A percentile compares a stretch with the other conserved stretches of the same genome.
Evolutionary conservation across 2,113 vertebrate genomes (phyloP).

Genomic region (Lagopus muta): DNA sequence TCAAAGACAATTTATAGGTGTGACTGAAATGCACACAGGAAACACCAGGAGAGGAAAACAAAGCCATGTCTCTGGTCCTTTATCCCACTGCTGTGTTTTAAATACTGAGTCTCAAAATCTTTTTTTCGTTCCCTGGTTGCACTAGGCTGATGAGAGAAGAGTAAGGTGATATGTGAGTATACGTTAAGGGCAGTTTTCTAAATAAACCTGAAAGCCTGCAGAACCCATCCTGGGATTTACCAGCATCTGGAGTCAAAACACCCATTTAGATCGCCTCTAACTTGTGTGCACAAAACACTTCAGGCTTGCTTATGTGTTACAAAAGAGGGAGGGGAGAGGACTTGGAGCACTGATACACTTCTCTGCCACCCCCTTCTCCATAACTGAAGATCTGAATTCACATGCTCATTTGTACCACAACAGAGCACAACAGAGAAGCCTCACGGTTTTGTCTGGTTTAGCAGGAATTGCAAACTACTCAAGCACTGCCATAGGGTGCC

Average conservation of each 20-base stretch:
- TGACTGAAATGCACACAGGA: neutral
- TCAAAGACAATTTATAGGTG: neutral
- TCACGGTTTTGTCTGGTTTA: neutral
- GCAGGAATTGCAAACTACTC: neutral
- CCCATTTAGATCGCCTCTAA: constrained; percentile 17
- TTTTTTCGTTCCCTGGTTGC: neutral
- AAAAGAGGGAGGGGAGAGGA: neutral
- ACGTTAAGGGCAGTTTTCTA: neutral
- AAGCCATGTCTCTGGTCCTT: neutral
- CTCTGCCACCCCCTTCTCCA: neutral
- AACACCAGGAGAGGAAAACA: neutral
- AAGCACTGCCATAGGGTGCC: neutral
- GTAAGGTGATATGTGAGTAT: neutral
- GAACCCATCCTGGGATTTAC: neutral
- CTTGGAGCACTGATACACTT: neutral
- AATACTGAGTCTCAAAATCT: neutral
- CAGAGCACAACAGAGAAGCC: neutral
- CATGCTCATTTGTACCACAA: neutral
- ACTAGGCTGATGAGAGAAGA: neutral
- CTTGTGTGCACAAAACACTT: neutral
- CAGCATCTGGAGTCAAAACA: neutral
- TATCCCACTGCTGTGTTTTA: neutral
- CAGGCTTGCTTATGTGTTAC: neutral
- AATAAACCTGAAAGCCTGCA: neutral
- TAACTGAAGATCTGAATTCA: neutral